Base-by-base conservation (phyloP, 2,113 vertebrate species). In the Lampris megalopsis region DNA sequence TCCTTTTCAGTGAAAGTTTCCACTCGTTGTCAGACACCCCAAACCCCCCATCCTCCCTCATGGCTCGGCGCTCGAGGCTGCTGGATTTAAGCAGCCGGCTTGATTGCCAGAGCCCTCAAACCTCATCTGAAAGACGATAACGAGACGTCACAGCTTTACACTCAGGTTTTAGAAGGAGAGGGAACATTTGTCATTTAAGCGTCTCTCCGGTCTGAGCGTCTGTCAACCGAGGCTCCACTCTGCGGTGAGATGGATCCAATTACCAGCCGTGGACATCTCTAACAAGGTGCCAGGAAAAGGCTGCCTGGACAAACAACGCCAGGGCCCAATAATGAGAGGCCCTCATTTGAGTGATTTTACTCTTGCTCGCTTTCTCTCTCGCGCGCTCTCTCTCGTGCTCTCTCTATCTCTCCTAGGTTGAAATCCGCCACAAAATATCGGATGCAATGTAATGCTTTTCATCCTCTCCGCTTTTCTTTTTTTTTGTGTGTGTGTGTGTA, bases 131-230 rank as follows among this genome's bases (percentile, higher is more conserved):
- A 71, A 81, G 84, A 89, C 84, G 91, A 93, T 95, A 95, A 94
- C 89, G 92, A 94, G 93, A 93, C 88, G 89, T 93, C 91, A 90
- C 91, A 88, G 90, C 89, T 91, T 90, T 91, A 90, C 92, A 89
- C 88, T 92, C 90, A 89, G 90, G 89, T 92, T 93, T 93, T 84
- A 81, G 87, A 88, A 78, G 82, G 86, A 90, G 86, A 88, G 89
- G 81, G 91, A 94, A 92, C 92, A 93, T 93, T 94, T 94, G 94
- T 95, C 93, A 95, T 94, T 95, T 94, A 94, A 86, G 90, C 87
- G 75, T 91, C 91, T 91, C 82, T 88, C 58, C 73, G 79, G 85
- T 88, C 79, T 75, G 86, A 88, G 88, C 88, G 90, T 93, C 92
- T 94, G 94, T 94, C 94, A 93, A 92, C 86, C 57, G 65, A 64